These are phyloP conservation scores for Melieria omissa DNA, from an alignment of 2,888 invertebrate genomes.

Conservation along the genomic window DNA sequence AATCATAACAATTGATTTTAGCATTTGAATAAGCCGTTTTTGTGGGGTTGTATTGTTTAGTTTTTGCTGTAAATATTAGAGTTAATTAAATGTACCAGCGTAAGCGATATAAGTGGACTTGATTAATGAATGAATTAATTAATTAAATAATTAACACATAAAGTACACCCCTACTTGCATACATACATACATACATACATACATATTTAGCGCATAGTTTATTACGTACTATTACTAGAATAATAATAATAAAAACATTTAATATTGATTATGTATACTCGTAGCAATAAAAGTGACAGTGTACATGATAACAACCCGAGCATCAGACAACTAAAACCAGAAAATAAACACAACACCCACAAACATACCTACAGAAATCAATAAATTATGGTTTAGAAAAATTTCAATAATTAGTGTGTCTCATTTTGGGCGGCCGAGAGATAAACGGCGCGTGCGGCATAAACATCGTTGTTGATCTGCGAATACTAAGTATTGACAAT, in stretches of 20 bases:
- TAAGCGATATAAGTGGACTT: too few relatives aligned
- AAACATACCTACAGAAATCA: slow-evolving; percentile 33
- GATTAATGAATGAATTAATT: too few relatives aligned
- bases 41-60: too few relatives aligned
- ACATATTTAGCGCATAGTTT: slow-evolving; percentile 7
- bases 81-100: too few relatives aligned
- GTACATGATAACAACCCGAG: slow-evolving; percentile 43
- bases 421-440: background rate
- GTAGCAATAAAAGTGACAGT: slow-evolving; percentile 11
- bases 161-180: background rate
- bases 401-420: slow-evolving; percentile 34
- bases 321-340: slow-evolving; percentile 30
- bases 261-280: background rate
- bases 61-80: too few relatives aligned
- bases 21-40: too few relatives aligned
- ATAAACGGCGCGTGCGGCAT: too few relatives aligned
- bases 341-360: background rate
- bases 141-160: too few relatives aligned
- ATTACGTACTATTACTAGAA: slow-evolving; percentile 3
- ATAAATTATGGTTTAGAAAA: slow-evolving; percentile 44
- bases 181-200: slow-evolving; percentile 7
- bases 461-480: too few relatives aligned
- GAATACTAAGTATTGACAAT: too few relatives aligned
- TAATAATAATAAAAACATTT: background rate
- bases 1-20: too few relatives aligned